Base-by-base conservation (phyloP, 2,888 invertebrate genomes). In the Onthophagus sagittarius region DNA sequence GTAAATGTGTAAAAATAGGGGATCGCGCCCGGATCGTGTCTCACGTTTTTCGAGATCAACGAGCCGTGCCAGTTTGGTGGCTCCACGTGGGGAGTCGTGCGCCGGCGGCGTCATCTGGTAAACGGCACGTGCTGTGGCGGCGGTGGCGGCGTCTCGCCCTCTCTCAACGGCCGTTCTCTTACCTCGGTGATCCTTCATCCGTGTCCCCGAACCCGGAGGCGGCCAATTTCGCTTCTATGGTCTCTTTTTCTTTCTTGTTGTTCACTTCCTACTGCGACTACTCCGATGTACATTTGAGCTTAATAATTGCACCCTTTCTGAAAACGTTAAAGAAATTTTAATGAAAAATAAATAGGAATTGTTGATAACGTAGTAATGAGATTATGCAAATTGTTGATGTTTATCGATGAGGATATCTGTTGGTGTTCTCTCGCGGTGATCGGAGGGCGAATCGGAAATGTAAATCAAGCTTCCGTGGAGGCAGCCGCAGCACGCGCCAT, bases 91-190 rank as follows among this genome's bases (percentile, higher is more conserved):
- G 39, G 39, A 53, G 39, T 53, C 39, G 39, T 53, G 39, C 39
- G 6, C 39, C 70, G 71, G 69, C 70, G 70, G 75, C 79, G 81
- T 79, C 81, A 81, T 80, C 80, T 81, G 81, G 81, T 78, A 80
- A 77, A 79, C 80, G 80, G 77, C 79, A 78, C 78, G 78, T 77
- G 79, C 79, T 79, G 78, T 11, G 77, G 78, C 77, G 77, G 79
- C 75, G 78, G 74, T 76, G 73, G 79, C 78, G 78, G 76, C 76
- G 78, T 76, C 75, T 78, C 78, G 78, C 77, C 79, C 79, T 78
- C 78, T 75, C 75, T 73, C 71, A 69, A 76, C 74, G 15, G 33
- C 70, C 70, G 67, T 39, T 15, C 39, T 70, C 39, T 53, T 23
- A 23, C 39, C 39, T 53, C 39, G 39, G 39, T 53, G 39, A 53